Base-by-base conservation (phyloP, 2,888 invertebrate genomes). In the Microplitis deprimator region DNA sequence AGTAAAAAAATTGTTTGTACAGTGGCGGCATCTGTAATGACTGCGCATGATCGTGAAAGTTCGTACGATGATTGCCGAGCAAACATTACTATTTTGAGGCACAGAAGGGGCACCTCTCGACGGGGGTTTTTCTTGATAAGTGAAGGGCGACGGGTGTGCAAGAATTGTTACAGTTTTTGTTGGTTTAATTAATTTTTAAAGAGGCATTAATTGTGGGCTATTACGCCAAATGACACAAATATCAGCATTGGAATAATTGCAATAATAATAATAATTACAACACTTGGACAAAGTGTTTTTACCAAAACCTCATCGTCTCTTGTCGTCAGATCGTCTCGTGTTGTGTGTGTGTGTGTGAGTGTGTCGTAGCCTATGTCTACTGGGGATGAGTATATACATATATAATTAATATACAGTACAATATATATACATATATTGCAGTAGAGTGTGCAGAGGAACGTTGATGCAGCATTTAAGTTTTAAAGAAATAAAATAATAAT, bases 81-180 rank as follows among this genome's bases (percentile, higher is more conserved):
- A 83, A 82, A 83, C 85, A 87, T 87, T 88, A 87, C 88, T 88
- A 88, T 88, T 88, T 88, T 88, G 86, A 88, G 88, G 87, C 87
- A 88, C 88, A 84, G 83, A 86, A 85, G 86, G 77, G 77, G 85
- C 84, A 87, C 83, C 85, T 87, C 87, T 86, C 85, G 85, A 86
- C 87, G 86, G 87, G 85, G 73, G 59, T 73, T 85, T 86, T 86
- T 87, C 87, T 50, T 50, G 82, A 86, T 86, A 87, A 87, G 86
- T 85, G 85, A 86, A 85, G 86, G 85, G 85, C 86, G 85, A 83
- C 85, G 85, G 75, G 84, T 83, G 82, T 79, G 83, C 79, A 71
- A 71, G 75, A 80, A 79, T 29, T 67, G 77, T 79, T 50, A 81
- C 76, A 75, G 79, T 78, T 82, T 82, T 85, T 84, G 29, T 84